phyloP scores from a whole-genome alignment of 2,888 invertebrate genomes.

The Shargacucullia verbasci region DNA sequence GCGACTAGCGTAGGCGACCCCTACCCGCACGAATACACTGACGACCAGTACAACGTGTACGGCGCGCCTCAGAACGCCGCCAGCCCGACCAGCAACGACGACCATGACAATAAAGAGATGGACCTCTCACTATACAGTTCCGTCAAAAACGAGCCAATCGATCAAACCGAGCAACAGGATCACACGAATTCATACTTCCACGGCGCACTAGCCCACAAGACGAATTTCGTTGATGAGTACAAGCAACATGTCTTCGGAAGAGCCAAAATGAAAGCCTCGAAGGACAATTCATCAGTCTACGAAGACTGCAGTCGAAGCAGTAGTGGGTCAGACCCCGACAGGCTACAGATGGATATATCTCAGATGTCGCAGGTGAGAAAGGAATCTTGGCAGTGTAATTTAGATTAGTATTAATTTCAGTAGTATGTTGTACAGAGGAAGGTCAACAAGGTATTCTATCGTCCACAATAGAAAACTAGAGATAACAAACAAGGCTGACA shows the following conservation, averaged over 20 bases:
- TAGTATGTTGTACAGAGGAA: conserved; percentile 32
- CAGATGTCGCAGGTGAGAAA: conserved; percentile 83
- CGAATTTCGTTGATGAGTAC: conserved; percentile 77
- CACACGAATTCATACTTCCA: conserved; percentile 69
- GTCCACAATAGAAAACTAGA: conserved; percentile 50
- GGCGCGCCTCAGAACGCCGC: conserved; percentile 69
- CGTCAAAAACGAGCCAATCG: conserved; percentile 79
- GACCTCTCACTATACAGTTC: conserved; percentile 82
- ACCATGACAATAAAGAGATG: conserved; percentile 85
- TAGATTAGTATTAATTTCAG: conserved; percentile 30
- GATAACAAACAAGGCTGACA: conserved; percentile 49
- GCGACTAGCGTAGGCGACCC: conserved; percentile 61
- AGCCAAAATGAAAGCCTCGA: conserved; percentile 71
- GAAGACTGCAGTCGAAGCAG: conserved; percentile 91
- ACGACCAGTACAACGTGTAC: conserved; percentile 78
- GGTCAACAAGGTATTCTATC: conserved; percentile 45
- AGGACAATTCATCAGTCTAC: conserved; percentile 86
- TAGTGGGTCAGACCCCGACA: conserved; percentile 93
- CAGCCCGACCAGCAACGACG: conserved; percentile 79
- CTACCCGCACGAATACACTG: conserved; percentile 77
- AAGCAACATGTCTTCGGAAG: conserved; percentile 77
- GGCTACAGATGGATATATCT: conserved; percentile 92
- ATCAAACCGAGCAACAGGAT: conserved; percentile 63
- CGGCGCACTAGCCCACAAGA: conserved; percentile 66
- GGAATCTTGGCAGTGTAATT: conserved; percentile 9